phyloP scores from a whole-genome alignment of 1,140 invertebrate genomes.

The Tetramorium parvispinum region DNA sequence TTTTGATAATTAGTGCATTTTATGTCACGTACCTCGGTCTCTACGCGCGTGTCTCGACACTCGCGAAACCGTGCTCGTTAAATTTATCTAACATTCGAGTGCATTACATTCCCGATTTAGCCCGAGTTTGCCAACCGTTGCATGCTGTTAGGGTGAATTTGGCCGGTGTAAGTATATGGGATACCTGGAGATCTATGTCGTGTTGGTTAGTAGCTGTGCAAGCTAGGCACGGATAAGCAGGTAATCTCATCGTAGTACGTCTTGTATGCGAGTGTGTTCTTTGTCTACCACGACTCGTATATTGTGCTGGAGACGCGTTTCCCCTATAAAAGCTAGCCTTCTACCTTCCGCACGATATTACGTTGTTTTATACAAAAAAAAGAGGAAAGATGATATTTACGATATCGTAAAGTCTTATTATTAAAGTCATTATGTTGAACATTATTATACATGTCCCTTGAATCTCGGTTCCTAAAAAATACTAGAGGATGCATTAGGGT shows the following conservation, averaged over 20 bases:
- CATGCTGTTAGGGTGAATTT: constrained; percentile 32
- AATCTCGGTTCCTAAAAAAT: neutral
- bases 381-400: constrained; percentile 31
- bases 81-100: constrained; percentile 28
- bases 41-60: neutral
- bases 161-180: constrained; percentile 38
- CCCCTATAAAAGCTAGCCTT: constrained; percentile 37
- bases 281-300: constrained; percentile 38
- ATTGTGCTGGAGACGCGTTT: constrained; percentile 9
- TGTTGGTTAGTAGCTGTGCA: constrained; percentile 47
- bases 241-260: constrained; percentile 63
- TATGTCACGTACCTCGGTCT: neutral
- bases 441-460: neutral
- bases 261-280: constrained; percentile 56
- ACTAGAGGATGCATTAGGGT: neutral
- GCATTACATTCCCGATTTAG: constrained; percentile 47
- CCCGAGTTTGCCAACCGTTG: constrained; percentile 8
- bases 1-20: neutral
- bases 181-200: constrained; percentile 44
- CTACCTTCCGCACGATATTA: constrained; percentile 18
- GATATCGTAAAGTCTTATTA: constrained; percentile 54
- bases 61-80: neutral
- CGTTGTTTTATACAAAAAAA: constrained; percentile 40
- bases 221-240: constrained; percentile 57
- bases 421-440: constrained; percentile 30